Conservation (phyloP, 2,113 vertebrate species). For the Lepisosteus oculatus region DNA sequence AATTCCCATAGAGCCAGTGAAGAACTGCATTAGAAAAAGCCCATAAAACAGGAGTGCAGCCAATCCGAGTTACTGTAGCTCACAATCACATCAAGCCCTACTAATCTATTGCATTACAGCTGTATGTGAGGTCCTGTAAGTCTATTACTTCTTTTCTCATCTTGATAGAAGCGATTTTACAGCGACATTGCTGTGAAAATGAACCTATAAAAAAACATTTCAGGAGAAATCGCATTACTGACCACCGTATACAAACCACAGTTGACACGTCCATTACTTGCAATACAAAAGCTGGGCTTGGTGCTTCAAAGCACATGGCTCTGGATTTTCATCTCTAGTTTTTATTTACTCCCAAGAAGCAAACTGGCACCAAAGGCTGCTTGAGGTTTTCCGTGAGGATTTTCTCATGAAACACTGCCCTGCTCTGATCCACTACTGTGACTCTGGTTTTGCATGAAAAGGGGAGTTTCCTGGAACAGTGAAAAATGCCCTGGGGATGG, state of each 20-base stretch:
- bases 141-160: constrained; percentile 76
- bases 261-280: constrained; percentile 66
- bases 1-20: constrained; percentile 81
- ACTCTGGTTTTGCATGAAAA: too few relatives aligned
- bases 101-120: constrained; percentile 82
- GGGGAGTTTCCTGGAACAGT: too few relatives aligned
- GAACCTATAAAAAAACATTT: constrained; percentile 45
- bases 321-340: background rate
- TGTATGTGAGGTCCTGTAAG: constrained; percentile 81
- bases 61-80: constrained; percentile 75
- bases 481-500: too few relatives aligned
- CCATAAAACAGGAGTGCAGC: constrained; percentile 77
- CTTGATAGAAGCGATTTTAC: constrained; percentile 66
- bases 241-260: constrained; percentile 66
- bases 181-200: constrained; percentile 63
- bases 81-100: constrained; percentile 77
- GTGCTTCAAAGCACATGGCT: constrained; percentile 31
- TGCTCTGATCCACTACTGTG: too few relatives aligned
- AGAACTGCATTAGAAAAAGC: constrained; percentile 79
- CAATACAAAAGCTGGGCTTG: constrained; percentile 62
- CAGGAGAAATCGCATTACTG: constrained; percentile 75
- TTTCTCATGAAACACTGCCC: too few relatives aligned
- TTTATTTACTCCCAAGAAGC: background rate
- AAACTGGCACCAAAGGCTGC: too few relatives aligned
- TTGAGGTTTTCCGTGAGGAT: too few relatives aligned